Evolutionary conservation across 53 echinoderm and acorn worm species (phyloP).

Genomic region (Hippasteria phrygiana): DNA sequence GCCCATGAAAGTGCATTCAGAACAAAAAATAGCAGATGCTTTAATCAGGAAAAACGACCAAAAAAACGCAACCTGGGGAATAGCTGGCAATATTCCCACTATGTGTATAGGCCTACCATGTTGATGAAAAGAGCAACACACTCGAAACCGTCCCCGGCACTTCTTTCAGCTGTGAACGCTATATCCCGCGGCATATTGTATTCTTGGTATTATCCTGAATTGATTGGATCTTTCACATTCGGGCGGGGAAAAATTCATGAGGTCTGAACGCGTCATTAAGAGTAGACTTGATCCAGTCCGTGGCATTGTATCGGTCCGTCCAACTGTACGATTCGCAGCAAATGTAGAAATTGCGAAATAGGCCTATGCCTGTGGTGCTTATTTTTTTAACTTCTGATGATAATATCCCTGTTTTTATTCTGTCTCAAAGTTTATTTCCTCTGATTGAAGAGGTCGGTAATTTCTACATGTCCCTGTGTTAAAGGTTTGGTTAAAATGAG

Average conservation of each 20-base stretch:
- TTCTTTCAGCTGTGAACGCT: too few species aligned
- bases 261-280: neutral
- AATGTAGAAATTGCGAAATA: neutral
- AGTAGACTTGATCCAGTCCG: neutral
- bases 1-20: too few species aligned
- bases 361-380: neutral
- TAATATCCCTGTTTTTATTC: too few species aligned
- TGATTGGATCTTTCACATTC: neutral
- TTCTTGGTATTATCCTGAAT: neutral
- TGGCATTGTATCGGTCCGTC: neutral
- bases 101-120: too few species aligned
- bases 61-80: neutral
- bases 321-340: neutral
- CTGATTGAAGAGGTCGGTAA: too few species aligned
- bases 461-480: too few species aligned
- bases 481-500: too few species aligned
- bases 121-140: constrained; percentile 2
- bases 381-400: neutral
- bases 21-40: neutral
- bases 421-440: too few species aligned
- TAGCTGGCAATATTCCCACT: neutral
- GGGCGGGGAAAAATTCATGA: constrained; percentile 11
- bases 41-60: neutral
- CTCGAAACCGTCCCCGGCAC: too few species aligned
- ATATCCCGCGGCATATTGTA: neutral